Conservation (phyloP, 53 echinoderm and acorn worm genomes). For the Echinometra lucunter region DNA sequence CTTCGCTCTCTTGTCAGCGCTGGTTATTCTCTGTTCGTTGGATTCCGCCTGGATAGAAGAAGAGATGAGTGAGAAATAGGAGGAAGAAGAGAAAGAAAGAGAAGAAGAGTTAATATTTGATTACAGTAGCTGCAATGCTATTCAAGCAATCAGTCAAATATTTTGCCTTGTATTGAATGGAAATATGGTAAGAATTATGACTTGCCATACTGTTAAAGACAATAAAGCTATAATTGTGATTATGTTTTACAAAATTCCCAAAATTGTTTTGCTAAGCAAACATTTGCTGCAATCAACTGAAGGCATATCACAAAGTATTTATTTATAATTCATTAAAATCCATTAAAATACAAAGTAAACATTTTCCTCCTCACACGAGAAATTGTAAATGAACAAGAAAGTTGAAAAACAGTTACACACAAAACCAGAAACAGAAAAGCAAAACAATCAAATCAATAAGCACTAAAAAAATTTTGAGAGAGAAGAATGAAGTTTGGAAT, state of each 20-base stretch:
- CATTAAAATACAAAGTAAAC: neutral
- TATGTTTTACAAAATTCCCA: neutral
- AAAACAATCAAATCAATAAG: neutral
- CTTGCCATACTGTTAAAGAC: neutral
- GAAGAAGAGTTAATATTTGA: neutral
- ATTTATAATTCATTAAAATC: neutral
- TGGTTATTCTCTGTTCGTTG: conserved; percentile 86
- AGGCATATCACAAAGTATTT: neutral
- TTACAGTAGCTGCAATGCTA: neutral
- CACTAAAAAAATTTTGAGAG: neutral
- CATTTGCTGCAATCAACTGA: neutral
- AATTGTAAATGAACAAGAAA: neutral
- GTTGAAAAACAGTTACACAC: neutral
- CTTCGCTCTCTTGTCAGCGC: conserved; percentile 96
- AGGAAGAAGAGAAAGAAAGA: neutral
- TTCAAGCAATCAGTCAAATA: neutral
- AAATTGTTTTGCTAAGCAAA: neutral
- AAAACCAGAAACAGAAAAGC: neutral
- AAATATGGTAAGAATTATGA: neutral
- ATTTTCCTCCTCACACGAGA: neutral
- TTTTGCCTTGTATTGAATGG: neutral
- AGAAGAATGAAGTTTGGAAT: too few relatives aligned
- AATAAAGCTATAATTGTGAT: too few relatives aligned
- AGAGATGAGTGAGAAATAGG: neutral
- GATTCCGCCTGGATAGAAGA: conserved; percentile 86